These are phyloP conservation scores for Hydraecia micacea DNA, from an alignment of 2,888 invertebrate genomes.

Conservation along the genomic window DNA sequence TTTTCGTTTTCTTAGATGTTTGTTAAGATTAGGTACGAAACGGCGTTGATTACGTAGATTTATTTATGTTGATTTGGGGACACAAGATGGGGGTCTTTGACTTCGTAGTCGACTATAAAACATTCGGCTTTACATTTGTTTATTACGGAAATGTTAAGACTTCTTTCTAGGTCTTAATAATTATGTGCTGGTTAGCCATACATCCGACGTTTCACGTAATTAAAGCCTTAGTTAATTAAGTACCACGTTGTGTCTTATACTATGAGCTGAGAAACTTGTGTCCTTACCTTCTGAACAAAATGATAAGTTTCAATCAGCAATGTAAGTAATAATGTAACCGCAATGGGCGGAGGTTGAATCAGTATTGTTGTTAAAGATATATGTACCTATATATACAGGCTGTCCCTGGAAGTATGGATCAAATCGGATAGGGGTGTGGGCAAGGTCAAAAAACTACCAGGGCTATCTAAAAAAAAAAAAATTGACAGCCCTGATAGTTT, in stretches of 20 bases:
- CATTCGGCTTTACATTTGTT: background rate
- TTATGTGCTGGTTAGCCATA: background rate
- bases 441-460: too few relatives aligned
- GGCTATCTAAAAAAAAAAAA: too few relatives aligned
- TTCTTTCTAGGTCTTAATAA: too few relatives aligned
- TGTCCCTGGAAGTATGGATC: too few relatives aligned
- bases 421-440: too few relatives aligned
- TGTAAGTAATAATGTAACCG: background rate
- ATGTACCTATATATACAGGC: too few relatives aligned
- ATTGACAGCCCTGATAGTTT: too few relatives aligned
- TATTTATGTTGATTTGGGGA: constrained; percentile 34
- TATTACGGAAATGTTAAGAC: too few relatives aligned
- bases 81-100: background rate
- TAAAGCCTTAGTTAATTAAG: background rate
- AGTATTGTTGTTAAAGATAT: background rate
- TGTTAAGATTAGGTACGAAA: constrained; percentile 48
- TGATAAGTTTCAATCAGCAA: background rate
- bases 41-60: constrained; percentile 38
- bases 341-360: background rate
- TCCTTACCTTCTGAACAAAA: background rate
- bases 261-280: background rate
- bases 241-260: background rate
- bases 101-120: background rate
- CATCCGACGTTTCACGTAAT: background rate
- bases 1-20: constrained; percentile 55